These are phyloP conservation scores for Gastracanthus pulcherrimus DNA, from an alignment of 2,888 invertebrate species.

Conservation along the genomic window DNA sequence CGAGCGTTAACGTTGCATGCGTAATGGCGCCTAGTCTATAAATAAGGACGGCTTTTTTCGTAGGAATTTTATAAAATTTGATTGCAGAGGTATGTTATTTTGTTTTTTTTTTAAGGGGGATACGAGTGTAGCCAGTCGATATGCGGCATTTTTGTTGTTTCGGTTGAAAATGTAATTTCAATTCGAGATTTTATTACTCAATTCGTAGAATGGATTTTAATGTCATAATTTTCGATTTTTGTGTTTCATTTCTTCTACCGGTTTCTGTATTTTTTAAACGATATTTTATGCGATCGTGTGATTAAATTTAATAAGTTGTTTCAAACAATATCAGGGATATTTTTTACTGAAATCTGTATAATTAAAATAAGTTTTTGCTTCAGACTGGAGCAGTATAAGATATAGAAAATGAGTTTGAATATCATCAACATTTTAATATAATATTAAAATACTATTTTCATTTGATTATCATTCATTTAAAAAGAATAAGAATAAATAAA, in stretches of 20 bases:
- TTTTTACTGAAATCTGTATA: neutral
- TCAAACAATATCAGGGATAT: neutral
- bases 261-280: neutral
- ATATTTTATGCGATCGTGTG: neutral
- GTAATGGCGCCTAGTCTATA: conserved; percentile 25
- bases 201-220: conserved; percentile 2
- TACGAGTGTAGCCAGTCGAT: neutral
- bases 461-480: too few species aligned
- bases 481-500: too few species aligned
- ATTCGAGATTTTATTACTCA: conserved; percentile 10
- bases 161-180: conserved; percentile 8
- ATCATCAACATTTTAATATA: too few species aligned
- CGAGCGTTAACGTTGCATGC: conserved; percentile 9
- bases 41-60: conserved; percentile 32
- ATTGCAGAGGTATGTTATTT: neutral
- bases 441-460: too few species aligned
- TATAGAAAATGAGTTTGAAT: too few species aligned
- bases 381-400: too few species aligned
- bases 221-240: conserved; percentile 4
- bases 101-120: conserved; percentile 2
- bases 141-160: conserved; percentile 15
- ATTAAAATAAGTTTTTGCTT: too few species aligned
- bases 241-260: neutral
- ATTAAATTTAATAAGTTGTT: neutral
- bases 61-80: conserved; percentile 4